These are phyloP conservation scores for Arbacia lixula DNA, from an alignment of 53 echinoderm and acorn worm species.

Conservation along the genomic window DNA sequence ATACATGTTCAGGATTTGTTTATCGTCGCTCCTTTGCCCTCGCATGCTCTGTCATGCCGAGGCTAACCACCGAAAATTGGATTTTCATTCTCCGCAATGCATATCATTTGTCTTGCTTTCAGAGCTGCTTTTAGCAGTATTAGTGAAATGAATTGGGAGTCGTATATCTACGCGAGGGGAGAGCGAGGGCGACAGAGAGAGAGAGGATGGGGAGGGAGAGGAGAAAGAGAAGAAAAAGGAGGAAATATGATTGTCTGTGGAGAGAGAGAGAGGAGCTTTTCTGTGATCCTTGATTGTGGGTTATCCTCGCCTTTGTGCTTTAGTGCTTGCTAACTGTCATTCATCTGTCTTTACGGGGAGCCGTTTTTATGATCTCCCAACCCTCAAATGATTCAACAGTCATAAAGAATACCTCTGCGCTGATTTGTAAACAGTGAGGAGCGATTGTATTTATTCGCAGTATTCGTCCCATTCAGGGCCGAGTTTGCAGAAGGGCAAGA, in stretches of 20 bases:
- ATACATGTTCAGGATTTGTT: conserved; percentile 50
- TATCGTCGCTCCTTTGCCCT: conserved; percentile 48
- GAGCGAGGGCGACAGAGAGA: neutral
- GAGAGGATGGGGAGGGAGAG: neutral
- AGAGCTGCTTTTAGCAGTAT: conserved; percentile 35
- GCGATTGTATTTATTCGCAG: no score
- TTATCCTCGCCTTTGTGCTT: neutral
- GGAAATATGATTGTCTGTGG: no score
- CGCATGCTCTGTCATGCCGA: neutral
- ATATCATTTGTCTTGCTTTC: conserved; percentile 55
- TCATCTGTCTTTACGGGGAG: conserved; percentile 13
- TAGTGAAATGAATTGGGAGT: conserved; percentile 53
- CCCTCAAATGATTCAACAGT: conserved; percentile 45
- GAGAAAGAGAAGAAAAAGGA: neutral
- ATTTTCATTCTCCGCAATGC: conserved; percentile 52
- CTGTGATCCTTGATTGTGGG: conserved; percentile 23
- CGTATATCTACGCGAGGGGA: neutral
- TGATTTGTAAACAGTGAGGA: conserved; percentile 22
- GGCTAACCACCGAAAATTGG: conserved; percentile 46
- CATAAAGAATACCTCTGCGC: conserved; percentile 30
- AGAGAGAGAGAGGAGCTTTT: conserved; percentile 9
- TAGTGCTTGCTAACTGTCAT: conserved; percentile 5
- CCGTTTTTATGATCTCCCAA: neutral
- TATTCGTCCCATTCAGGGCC: no score
- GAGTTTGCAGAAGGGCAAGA: no score